Conservation (phyloP, 1,140 invertebrate genomes). For the Drosophila biarmipes region DNA sequence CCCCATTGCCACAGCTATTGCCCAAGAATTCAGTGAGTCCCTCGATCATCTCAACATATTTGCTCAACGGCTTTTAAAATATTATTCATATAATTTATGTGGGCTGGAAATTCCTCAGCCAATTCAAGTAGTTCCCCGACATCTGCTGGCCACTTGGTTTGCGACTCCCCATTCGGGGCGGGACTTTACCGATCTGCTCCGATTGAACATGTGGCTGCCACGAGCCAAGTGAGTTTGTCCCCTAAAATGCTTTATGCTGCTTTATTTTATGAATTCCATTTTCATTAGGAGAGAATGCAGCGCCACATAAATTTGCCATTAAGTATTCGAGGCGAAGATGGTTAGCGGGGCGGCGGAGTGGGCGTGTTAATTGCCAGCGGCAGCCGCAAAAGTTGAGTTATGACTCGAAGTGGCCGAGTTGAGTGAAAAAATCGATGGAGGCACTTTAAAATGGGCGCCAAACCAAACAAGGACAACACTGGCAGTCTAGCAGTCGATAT, state of each 20-base stretch:
- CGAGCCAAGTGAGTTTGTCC: slow-evolving; percentile 24
- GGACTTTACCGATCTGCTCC: slow-evolving; percentile 5
- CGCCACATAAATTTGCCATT: slow-evolving; percentile 67
- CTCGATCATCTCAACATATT: slow-evolving; percentile 10
- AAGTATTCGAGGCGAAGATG: slow-evolving; percentile 40
- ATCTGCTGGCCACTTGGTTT: slow-evolving; percentile 15
- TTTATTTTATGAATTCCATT: slow-evolving; percentile 58
- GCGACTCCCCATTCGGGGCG: slow-evolving; percentile 18
- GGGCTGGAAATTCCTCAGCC: slow-evolving; percentile 16
- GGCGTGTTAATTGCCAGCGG: slow-evolving; percentile 55
- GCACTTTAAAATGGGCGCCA: slow-evolving; percentile 44
- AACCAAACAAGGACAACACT: slow-evolving; percentile 19
- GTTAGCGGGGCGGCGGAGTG: slow-evolving; percentile 8
- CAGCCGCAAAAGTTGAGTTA: slow-evolving; percentile 53
- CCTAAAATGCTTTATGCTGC: slow-evolving; percentile 44
- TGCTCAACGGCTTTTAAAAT: slow-evolving; percentile 24
- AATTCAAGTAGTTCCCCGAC: slow-evolving; percentile 1
- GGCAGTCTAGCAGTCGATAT: slow-evolving; percentile 2
- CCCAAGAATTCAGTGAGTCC: background rate
- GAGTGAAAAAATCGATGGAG: slow-evolving; percentile 37
- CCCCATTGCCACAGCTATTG: slow-evolving; percentile 8
- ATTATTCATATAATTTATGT: slow-evolving; percentile 45
- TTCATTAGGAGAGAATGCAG: slow-evolving; percentile 59
- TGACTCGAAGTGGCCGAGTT: slow-evolving; percentile 9
- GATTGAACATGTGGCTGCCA: slow-evolving; percentile 48